These are phyloP conservation scores for Mareca strepera DNA, from an alignment of 2,797 vertebrate genomes.

Conservation along the genomic window DNA sequence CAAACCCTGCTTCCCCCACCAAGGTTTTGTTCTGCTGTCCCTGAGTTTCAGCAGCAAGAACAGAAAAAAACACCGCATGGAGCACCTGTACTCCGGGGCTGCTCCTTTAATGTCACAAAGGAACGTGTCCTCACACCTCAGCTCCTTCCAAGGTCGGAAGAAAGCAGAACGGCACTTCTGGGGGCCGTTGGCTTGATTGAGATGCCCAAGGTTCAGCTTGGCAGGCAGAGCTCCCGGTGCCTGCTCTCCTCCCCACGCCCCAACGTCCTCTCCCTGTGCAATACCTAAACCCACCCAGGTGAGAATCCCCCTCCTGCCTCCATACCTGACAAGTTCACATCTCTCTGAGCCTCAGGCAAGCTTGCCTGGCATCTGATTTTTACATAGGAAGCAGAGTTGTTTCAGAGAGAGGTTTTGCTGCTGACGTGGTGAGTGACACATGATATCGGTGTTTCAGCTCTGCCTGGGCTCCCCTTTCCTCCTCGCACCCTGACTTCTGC, in stretches of 20 bases:
- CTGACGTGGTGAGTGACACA: rapidly evolving
- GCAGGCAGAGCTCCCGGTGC: background rate
- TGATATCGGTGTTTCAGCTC: rapidly evolving
- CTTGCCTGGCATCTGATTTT: background rate
- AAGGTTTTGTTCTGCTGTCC: background rate
- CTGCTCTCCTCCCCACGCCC: background rate
- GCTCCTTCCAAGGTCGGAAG: background rate
- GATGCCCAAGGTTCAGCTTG: background rate
- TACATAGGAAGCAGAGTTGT: background rate
- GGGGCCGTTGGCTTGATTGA: background rate
- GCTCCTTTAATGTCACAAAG: background rate
- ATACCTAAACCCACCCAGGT: background rate
- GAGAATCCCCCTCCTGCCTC: background rate
- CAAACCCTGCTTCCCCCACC: background rate
- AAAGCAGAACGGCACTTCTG: background rate
- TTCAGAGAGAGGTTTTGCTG: background rate
- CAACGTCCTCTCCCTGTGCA: background rate
- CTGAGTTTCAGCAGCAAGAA: background rate
- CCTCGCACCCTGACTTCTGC: background rate
- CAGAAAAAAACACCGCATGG: background rate
- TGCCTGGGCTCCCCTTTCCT: background rate
- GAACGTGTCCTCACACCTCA: background rate
- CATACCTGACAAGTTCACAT: background rate
- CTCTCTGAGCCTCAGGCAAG: background rate
- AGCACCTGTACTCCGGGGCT: background rate